Percentiles rank a stretch among this genome's conserved stretches.
phyloP scores from a whole-genome alignment of 2,888 invertebrate genomes.

The Chouioia cunea region DNA sequence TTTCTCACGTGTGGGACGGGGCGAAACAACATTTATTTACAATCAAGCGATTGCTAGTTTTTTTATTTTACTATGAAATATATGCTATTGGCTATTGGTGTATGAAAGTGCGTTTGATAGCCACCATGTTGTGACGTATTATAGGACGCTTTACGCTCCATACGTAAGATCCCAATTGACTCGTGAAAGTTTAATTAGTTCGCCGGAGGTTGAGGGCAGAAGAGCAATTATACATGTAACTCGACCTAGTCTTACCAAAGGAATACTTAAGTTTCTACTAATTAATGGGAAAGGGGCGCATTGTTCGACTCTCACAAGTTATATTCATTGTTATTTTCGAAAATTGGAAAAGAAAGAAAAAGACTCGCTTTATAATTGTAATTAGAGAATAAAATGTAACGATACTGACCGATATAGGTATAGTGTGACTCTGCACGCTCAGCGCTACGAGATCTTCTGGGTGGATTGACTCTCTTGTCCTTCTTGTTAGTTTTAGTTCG shows the following conservation, averaged over 20 bases:
- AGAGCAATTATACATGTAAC: constrained; percentile 19
- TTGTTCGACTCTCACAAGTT: background rate
- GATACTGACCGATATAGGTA: constrained; percentile 63
- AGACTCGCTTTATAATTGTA: too few species aligned
- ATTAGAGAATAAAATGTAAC: too few species aligned
- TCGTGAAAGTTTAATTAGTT: constrained; percentile 33
- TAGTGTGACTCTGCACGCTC: constrained; percentile 64
- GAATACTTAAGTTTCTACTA: constrained; percentile 3
- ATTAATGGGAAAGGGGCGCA: background rate
- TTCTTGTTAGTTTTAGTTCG: constrained; percentile 54
- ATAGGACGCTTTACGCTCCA: too few species aligned
- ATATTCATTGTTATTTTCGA: background rate
- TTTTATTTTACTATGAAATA: too few species aligned
- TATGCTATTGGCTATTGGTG: too few species aligned
- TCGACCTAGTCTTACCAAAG: background rate
- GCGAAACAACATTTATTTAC: background rate
- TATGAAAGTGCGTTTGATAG: too few species aligned
- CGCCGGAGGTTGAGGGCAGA: background rate
- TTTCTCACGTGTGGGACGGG: background rate
- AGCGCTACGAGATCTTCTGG: constrained; percentile 63
- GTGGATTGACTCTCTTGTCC: constrained; percentile 59
- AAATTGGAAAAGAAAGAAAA: background rate
- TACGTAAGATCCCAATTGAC: background rate
- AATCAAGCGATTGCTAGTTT: too few species aligned
- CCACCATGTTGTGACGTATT: too few species aligned